Conservation (phyloP, 2,113 vertebrate genomes). For the Sardina pilchardus region DNA sequence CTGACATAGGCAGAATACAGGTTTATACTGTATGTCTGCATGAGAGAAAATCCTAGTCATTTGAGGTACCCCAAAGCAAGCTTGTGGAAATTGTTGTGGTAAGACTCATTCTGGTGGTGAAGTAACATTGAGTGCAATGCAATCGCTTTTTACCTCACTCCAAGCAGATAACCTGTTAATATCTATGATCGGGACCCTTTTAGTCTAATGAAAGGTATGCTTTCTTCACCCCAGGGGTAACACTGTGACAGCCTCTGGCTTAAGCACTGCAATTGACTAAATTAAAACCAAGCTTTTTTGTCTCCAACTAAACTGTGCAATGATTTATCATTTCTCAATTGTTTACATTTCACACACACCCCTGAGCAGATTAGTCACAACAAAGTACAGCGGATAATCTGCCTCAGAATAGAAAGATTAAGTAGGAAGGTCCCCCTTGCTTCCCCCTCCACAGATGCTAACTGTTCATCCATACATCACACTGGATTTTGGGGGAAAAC, state of each 20-base stretch:
- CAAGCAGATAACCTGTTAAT: conserved; percentile 10
- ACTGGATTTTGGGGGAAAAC: not conserved
- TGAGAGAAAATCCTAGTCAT: not conserved
- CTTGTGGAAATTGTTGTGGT: not conserved
- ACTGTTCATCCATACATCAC: not conserved
- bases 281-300: not conserved
- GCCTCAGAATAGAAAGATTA: not conserved
- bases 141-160: not conserved
- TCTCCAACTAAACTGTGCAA: not conserved
- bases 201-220: not conserved
- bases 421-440: not conserved
- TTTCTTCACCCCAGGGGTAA: not conserved
- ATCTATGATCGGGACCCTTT: not conserved
- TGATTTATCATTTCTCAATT: not conserved
- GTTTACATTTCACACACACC: conserved; percentile 6
- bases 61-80: not conserved
- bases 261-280: conserved; percentile 1
- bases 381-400: not conserved
- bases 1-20: not conserved
- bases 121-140: not conserved
- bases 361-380: not conserved
- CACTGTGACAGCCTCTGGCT: not conserved
- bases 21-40: not conserved
- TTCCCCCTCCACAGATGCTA: not conserved
- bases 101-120: not conserved